phyloP scores from a whole-genome alignment of 2,113 vertebrate genomes.

The Salminus brasiliensis region DNA sequence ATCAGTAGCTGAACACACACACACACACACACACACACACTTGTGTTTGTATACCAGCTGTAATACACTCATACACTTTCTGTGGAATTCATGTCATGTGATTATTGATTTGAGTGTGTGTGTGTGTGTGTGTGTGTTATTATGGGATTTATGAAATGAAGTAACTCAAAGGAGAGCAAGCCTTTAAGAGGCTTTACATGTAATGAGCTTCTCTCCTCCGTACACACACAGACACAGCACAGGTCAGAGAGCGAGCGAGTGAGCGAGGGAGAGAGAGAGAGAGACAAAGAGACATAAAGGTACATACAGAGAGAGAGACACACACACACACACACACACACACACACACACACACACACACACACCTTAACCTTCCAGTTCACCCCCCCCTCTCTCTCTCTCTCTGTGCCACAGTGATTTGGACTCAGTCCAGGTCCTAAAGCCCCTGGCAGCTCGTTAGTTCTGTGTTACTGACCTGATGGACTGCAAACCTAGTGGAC shows the following conservation, averaged over 20 bases:
- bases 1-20: not conserved
- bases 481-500: conserved; percentile 40
- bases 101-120: conserved; percentile 33
- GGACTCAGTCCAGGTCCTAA: conserved; percentile 49
- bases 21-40: not conserved
- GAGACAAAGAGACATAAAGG: not conserved
- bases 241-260: conserved; percentile 49
- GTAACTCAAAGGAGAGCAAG: conserved; percentile 49
- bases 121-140: conserved; percentile 7
- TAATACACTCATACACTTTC: not conserved
- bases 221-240: conserved; percentile 48
- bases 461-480: conserved; percentile 51
- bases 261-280: not conserved
- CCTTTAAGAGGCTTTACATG: conserved; percentile 72
- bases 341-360: not conserved
- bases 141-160: conserved; percentile 56
- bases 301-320: not conserved
- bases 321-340: not conserved
- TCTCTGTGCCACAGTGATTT: conserved; percentile 57
- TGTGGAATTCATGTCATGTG: not conserved
- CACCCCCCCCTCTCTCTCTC: conserved; percentile 30
- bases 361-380: conserved; percentile 12
- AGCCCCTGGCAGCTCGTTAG: conserved; percentile 58
- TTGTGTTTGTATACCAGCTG: no score
- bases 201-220: conserved; percentile 67